A percentile compares a stretch with the other conserved stretches of the same genome.
These are phyloP conservation scores for Caenorhabditis macrosperma DNA, from an alignment of 2,888 invertebrate species.

Conservation along the genomic window DNA sequence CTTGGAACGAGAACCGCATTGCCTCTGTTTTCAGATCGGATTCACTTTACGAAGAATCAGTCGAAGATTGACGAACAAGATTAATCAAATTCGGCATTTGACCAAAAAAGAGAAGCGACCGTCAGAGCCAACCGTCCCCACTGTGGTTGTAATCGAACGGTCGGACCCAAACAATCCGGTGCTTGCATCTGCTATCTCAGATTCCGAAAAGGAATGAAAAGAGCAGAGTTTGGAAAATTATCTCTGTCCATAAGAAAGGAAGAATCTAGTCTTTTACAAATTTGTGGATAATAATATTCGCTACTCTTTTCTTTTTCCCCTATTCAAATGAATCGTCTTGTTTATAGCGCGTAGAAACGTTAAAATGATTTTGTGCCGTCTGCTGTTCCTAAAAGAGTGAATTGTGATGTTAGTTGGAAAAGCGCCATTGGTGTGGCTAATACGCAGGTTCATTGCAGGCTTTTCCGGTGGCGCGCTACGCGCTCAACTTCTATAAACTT, in stretches of 20 bases:
- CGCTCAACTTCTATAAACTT: too few species aligned
- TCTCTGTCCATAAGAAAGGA: not conserved
- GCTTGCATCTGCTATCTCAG: not conserved
- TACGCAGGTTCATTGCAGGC: too few species aligned
- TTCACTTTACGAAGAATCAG: slow-evolving; percentile 43
- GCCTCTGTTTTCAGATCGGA: slow-evolving; percentile 26
- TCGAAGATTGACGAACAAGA: slow-evolving; percentile 25
- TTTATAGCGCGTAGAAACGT: too few species aligned
- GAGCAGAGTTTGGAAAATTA: not conserved
- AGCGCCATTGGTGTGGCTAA: too few species aligned
- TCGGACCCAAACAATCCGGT: slow-evolving; percentile 18
- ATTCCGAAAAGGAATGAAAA: not conserved
- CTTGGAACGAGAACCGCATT: not conserved
- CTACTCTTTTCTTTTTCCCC: too few species aligned
- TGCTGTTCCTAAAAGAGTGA: too few species aligned
- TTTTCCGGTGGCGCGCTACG: too few species aligned
- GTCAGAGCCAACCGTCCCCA: slow-evolving; percentile 9
- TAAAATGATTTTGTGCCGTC: too few species aligned
- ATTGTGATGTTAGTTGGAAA: too few species aligned
- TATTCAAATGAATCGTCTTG: too few species aligned
- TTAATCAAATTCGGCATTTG: slow-evolving; percentile 31
- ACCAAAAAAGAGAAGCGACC: slow-evolving; percentile 40
- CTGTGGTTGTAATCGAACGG: slow-evolving; percentile 18
- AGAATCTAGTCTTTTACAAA: too few species aligned
- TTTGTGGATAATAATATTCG: too few species aligned